Conservation (phyloP, 2,113 vertebrate species). For the Nothobranchius furzeri region DNA sequence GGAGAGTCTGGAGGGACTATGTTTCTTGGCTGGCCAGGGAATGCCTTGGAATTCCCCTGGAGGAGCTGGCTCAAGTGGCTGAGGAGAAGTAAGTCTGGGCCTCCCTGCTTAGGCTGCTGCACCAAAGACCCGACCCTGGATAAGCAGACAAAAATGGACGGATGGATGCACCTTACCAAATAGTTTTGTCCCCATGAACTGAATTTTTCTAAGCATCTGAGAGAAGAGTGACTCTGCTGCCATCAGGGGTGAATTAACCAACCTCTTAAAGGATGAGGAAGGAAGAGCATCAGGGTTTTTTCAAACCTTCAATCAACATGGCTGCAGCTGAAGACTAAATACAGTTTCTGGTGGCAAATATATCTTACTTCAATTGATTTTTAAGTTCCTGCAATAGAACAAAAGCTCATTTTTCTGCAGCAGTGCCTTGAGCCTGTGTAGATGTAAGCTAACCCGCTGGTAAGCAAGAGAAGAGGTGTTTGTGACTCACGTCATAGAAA, state of each 20-base stretch:
- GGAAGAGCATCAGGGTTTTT: neutral
- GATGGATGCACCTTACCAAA: too few relatives aligned
- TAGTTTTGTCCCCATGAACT: neutral
- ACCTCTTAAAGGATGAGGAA: conserved; percentile 3
- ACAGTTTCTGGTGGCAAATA: conserved; percentile 23
- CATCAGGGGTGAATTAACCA: conserved; percentile 14
- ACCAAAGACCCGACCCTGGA: too few relatives aligned
- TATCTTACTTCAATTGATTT: neutral
- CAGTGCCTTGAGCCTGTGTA: neutral
- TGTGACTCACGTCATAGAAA: conserved; percentile 72
- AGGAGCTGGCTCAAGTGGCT: too few relatives aligned
- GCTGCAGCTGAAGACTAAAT: conserved; percentile 27
- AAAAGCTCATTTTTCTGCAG: conserved; percentile 3
- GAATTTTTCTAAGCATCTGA: conserved; percentile 3
- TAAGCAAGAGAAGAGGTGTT: conserved; percentile 16
- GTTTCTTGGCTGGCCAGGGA: too few relatives aligned
- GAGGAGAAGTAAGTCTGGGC: too few relatives aligned
- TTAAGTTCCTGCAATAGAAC: neutral
- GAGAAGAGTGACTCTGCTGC: neutral
- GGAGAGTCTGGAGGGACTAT: too few relatives aligned
- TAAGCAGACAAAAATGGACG: too few relatives aligned
- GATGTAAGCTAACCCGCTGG: neutral
- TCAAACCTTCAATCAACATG: neutral
- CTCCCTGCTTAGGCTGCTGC: too few relatives aligned
- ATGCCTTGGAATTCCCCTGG: too few relatives aligned